A percentile compares a stretch with the other conserved stretches of the same genome.
These are phyloP conservation scores for Calephelis perditalis DNA, from an alignment of 2,888 invertebrate genomes.

Conservation along the genomic window DNA sequence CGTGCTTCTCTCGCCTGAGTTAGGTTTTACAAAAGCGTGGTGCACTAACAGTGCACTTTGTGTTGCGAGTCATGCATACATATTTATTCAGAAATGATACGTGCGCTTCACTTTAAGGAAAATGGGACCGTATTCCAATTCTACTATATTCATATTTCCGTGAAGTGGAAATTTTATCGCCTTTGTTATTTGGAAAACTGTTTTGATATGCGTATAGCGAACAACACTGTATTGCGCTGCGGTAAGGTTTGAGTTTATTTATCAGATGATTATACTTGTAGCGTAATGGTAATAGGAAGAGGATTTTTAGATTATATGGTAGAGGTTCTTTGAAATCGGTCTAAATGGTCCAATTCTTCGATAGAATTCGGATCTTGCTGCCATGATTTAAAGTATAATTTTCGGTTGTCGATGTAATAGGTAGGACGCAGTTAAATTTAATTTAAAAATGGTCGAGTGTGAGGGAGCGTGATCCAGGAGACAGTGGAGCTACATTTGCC, in stretches of 20 bases:
- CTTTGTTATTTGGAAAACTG: slow-evolving; percentile 26
- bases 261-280: slow-evolving; percentile 26
- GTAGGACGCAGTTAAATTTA: slow-evolving; percentile 35
- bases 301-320: slow-evolving; percentile 56
- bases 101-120: slow-evolving; percentile 36
- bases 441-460: slow-evolving; percentile 54
- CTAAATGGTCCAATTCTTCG: slow-evolving; percentile 24
- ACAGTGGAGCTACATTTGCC: slow-evolving; percentile 74
- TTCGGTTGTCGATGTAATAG: slow-evolving; percentile 21
- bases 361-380: slow-evolving; percentile 25
- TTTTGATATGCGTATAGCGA: not conserved
- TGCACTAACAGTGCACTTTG: slow-evolving; percentile 66
- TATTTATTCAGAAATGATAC: slow-evolving; percentile 51
- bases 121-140: slow-evolving; percentile 44
- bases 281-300: slow-evolving; percentile 40
- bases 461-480: slow-evolving; percentile 65
- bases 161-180: slow-evolving; percentile 37
- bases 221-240: slow-evolving; percentile 23
- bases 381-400: slow-evolving; percentile 32
- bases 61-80: slow-evolving; percentile 62
- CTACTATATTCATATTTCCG: slow-evolving; percentile 41
- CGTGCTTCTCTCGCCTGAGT: slow-evolving; percentile 44
- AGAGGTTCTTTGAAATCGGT: slow-evolving; percentile 35
- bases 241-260: slow-evolving; percentile 35
- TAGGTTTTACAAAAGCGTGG: slow-evolving; percentile 63